Percentiles rank a stretch among this genome's conserved stretches.
phyloP scores from a whole-genome alignment of 2,797 vertebrate genomes.

The Gallinago stenura region DNA sequence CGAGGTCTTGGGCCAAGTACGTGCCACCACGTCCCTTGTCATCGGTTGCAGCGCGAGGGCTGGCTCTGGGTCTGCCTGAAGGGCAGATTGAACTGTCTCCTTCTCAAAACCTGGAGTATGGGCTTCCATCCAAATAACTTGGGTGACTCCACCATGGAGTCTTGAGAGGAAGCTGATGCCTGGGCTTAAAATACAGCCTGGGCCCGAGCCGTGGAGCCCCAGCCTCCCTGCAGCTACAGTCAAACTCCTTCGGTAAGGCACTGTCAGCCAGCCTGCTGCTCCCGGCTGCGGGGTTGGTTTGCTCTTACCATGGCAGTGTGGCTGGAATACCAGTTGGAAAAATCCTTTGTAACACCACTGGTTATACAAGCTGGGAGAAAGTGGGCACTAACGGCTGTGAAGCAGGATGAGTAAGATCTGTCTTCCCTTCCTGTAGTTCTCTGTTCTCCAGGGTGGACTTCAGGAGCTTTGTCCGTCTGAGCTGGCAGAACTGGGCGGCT shows the following conservation, averaged over 20 bases:
- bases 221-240: neutral
- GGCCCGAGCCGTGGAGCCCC: neutral
- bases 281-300: neutral
- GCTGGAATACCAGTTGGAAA: neutral
- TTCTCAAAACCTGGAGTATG: too few relatives aligned
- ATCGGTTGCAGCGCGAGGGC: neutral
- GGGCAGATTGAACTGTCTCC: too few relatives aligned
- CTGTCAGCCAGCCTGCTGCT: neutral
- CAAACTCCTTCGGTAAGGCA: neutral
- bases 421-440: neutral
- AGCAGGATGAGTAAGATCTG: neutral
- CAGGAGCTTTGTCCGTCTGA: neutral
- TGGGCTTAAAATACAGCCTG: neutral
- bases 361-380: neutral
- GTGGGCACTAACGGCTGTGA: neutral
- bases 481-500: neutral
- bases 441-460: accelerated
- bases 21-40: neutral
- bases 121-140: neutral
- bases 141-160: accelerated
- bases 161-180: neutral
- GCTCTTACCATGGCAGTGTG: neutral
- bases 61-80: too few relatives aligned
- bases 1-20: neutral
- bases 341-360: accelerated